phyloP scores from a whole-genome alignment of 2,888 invertebrate genomes.

The Mesorhabditis sp. region DNA sequence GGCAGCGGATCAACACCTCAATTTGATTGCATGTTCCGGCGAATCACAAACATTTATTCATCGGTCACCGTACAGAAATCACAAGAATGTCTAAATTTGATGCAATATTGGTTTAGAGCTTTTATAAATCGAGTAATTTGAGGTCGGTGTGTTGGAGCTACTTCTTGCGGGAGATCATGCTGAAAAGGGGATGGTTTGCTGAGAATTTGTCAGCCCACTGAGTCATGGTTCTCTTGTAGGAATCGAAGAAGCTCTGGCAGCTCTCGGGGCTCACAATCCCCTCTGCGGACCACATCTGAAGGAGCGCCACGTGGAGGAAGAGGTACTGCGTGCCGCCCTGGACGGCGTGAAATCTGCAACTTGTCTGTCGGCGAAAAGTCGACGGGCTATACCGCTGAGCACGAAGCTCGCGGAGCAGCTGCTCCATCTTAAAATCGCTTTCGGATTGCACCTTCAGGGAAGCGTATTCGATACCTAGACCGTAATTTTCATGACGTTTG shows the following conservation, averaged over 20 bases:
- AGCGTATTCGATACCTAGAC: conserved; percentile 1
- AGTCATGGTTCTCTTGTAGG: conserved; percentile 43
- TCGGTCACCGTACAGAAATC: too few species aligned
- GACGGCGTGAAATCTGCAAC: background rate
- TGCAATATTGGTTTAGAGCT: too few species aligned
- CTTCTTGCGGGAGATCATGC: too few species aligned
- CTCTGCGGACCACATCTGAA: background rate
- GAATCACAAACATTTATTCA: too few species aligned
- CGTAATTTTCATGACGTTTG: background rate
- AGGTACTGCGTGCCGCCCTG: conserved; percentile 2
- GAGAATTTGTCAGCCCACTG: too few species aligned
- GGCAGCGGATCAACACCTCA: too few species aligned
- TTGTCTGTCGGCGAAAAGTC: background rate
- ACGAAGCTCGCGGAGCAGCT: background rate
- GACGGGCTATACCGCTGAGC: background rate
- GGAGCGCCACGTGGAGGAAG: background rate
- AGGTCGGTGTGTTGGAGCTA: too few species aligned
- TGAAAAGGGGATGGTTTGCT: too few species aligned
- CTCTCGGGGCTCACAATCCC: background rate
- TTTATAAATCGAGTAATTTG: too few species aligned
- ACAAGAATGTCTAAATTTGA: too few species aligned
- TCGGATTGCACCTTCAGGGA: background rate
- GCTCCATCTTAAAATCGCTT: background rate
- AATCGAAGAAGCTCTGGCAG: background rate
- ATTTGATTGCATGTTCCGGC: too few species aligned